phyloP scores from a whole-genome alignment of 2,113 vertebrate species.

The Cygnus atratus region DNA sequence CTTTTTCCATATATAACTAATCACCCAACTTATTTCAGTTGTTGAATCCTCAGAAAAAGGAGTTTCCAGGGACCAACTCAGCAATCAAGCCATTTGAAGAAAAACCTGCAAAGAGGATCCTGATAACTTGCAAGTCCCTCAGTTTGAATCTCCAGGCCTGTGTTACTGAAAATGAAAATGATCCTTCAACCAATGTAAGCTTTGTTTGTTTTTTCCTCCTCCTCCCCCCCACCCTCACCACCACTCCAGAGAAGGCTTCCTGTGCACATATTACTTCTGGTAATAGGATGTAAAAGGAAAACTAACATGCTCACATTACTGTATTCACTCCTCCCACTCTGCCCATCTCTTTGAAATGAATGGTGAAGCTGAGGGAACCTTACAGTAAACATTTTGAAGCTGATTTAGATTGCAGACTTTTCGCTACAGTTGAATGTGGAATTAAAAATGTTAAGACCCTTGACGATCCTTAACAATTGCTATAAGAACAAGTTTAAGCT shows the following conservation, averaged over 20 bases:
- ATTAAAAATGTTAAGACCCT: neutral
- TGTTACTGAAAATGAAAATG: conserved; percentile 88
- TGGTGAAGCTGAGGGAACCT: neutral
- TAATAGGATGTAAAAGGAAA: neutral
- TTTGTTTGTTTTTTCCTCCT: neutral
- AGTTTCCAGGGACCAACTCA: conserved; percentile 74
- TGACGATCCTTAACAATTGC: neutral
- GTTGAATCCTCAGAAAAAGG: conserved; percentile 82
- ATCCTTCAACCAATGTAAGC: conserved; percentile 90
- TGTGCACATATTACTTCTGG: neutral
- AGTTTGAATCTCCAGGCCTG: conserved; percentile 92
- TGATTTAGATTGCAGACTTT: neutral
- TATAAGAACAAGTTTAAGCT: neutral
- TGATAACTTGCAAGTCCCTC: conserved; percentile 88
- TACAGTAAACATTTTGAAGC: neutral
- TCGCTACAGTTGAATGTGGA: neutral
- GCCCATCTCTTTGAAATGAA: neutral
- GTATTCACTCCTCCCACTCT: neutral
- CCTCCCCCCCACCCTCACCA: too few relatives aligned
- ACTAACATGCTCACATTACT: rapidly evolving
- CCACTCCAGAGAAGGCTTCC: neutral
- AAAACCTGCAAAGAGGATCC: conserved; percentile 88
- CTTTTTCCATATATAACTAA: neutral
- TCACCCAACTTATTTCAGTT: conserved; percentile 72
- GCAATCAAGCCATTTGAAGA: conserved; percentile 89